phyloP scores from a whole-genome alignment of 2,797 vertebrate genomes.

The Eupleurogrammus muticus region DNA sequence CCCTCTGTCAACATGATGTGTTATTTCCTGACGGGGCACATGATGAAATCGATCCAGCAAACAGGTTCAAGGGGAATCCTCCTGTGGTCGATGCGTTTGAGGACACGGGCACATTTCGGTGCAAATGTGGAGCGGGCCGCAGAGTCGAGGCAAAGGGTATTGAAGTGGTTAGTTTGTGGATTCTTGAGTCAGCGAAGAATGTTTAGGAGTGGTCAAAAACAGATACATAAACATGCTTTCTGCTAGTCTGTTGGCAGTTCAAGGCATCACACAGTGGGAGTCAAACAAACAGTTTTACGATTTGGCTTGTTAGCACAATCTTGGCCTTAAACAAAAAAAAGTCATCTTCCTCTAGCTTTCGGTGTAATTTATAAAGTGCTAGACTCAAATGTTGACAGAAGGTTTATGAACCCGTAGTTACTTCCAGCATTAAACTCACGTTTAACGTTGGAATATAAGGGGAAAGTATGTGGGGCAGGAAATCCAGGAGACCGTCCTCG shows the following conservation, averaged over 20 bases:
- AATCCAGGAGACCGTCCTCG: no score
- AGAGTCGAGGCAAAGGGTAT: slow-evolving; percentile 32
- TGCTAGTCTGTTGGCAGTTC: slow-evolving; percentile 6
- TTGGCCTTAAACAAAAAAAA: neutral
- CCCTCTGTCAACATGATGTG: slow-evolving; percentile 36
- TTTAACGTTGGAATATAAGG: no score
- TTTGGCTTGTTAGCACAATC: neutral
- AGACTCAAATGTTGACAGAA: neutral
- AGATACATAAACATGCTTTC: slow-evolving; percentile 43
- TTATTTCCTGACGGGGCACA: slow-evolving; percentile 37
- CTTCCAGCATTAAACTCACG: no score
- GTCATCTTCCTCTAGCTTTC: neutral
- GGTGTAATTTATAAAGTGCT: neutral
- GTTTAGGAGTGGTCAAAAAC: slow-evolving; percentile 57
- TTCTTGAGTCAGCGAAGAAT: slow-evolving; percentile 47
- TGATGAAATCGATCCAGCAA: slow-evolving; percentile 46
- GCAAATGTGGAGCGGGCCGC: slow-evolving; percentile 59
- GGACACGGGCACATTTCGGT: slow-evolving; percentile 11
- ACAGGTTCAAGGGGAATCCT: slow-evolving; percentile 27
- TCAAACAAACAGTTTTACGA: slow-evolving; percentile 15
- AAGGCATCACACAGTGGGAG: neutral
- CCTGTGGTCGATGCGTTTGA: slow-evolving; percentile 27
- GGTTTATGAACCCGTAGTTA: neutral
- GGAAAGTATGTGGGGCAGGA: no score
- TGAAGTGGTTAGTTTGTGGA: slow-evolving; percentile 43